These are phyloP conservation scores for Eleginops maclovinus DNA, from an alignment of 2,113 vertebrate genomes.

Conservation along the genomic window DNA sequence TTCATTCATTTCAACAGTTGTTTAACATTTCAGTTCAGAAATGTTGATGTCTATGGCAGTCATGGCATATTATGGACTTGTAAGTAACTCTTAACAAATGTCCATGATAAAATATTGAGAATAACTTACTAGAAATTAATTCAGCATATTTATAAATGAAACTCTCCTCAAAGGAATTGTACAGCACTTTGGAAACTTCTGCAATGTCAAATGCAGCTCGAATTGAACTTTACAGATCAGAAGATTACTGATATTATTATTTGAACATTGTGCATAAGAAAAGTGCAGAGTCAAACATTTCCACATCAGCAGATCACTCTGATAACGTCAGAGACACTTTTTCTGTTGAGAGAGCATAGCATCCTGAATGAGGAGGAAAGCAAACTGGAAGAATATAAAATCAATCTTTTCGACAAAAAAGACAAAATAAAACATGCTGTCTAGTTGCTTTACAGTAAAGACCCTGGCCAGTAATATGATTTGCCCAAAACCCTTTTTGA, in stretches of 20 bases:
- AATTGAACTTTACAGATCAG: slow-evolving; percentile 62
- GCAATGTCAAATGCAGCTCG: slow-evolving; percentile 63
- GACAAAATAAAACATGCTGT: no score
- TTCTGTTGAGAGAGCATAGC: slow-evolving; percentile 7
- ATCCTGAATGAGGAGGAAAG: slow-evolving; percentile 42
- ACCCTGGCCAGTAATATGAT: slow-evolving; percentile 43
- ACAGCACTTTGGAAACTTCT: slow-evolving; percentile 51
- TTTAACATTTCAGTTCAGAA: background rate
- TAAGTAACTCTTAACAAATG: slow-evolving; percentile 11
- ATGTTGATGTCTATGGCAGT: background rate
- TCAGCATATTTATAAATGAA: slow-evolving; percentile 6
- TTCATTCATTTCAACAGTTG: background rate
- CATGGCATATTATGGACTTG: background rate
- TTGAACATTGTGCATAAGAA: slow-evolving; percentile 68
- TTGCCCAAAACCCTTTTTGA: slow-evolving; percentile 41
- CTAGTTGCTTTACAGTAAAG: slow-evolving; percentile 21
- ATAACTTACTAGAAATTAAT: slow-evolving; percentile 11
- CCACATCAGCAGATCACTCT: slow-evolving; percentile 69
- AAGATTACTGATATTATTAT: slow-evolving; percentile 77
- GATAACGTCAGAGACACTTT: slow-evolving; percentile 57
- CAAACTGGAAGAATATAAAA: slow-evolving; percentile 64
- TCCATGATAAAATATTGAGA: slow-evolving; percentile 2
- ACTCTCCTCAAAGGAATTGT: slow-evolving; percentile 33
- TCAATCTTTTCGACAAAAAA: no score
- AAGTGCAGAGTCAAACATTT: slow-evolving; percentile 70